Evolutionary conservation across 2,113 vertebrate genomes (phyloP).

Genomic region (Pseudorhombus dupliciocellatus): DNA sequence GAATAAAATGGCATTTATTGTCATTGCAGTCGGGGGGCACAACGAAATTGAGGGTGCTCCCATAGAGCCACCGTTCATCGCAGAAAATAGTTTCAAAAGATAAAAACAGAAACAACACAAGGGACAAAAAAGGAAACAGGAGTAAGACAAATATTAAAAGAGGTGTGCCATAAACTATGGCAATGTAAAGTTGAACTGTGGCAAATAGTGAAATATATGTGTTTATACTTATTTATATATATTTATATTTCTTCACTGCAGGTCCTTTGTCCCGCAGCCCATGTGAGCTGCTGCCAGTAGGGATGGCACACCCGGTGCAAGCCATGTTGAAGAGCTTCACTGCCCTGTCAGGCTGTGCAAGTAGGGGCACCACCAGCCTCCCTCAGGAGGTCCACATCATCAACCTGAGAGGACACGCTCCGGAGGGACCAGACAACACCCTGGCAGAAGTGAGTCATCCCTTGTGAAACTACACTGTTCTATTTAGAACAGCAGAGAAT

Average conservation of each 20-base stretch:
- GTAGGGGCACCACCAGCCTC: constrained; percentile 85
- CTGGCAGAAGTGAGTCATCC: constrained; percentile 82
- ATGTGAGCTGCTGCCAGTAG: constrained; percentile 88
- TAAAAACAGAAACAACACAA: too few relatives aligned
- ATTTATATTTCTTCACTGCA: constrained; percentile 44
- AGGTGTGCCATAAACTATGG: too few relatives aligned
- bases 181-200: too few relatives aligned
- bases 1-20: too few relatives aligned
- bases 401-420: constrained; percentile 83
- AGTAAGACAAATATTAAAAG: too few relatives aligned
- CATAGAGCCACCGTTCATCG: too few relatives aligned
- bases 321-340: constrained; percentile 90
- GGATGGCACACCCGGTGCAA: constrained; percentile 89
- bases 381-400: constrained; percentile 93
- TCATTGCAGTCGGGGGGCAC: too few relatives aligned
- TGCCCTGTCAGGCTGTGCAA: constrained; percentile 90
- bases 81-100: too few relatives aligned
- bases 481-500: background rate
- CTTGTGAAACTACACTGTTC: background rate
- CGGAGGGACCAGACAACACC: constrained; percentile 73
- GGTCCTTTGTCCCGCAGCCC: constrained; percentile 82
- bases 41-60: too few relatives aligned
- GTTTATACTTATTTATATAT: too few relatives aligned
- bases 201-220: too few relatives aligned
- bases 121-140: too few relatives aligned